Conservation (phyloP, 2,797 vertebrate species). For the Karalla daura region DNA sequence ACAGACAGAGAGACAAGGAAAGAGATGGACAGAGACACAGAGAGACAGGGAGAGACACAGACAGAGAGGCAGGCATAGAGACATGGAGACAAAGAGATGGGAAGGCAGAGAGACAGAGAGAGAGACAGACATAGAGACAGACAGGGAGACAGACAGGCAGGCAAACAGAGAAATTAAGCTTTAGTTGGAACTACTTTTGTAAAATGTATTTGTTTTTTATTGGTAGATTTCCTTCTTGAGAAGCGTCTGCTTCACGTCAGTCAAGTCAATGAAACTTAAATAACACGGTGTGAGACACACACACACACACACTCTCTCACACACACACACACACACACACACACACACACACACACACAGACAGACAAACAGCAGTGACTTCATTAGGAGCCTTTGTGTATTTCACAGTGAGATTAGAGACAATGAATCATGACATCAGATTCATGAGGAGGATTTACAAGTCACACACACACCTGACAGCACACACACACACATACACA, state of each 20-base stretch:
- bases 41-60: too few species aligned
- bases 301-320: background rate
- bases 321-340: background rate
- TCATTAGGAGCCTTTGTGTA: conserved; percentile 15
- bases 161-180: too few species aligned
- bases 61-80: too few species aligned
- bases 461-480: conserved; percentile 3
- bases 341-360: background rate
- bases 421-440: conserved; percentile 51
- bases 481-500: background rate
- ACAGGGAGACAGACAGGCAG: too few species aligned
- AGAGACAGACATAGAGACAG: too few species aligned
- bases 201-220: too few species aligned
- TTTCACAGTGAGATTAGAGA: conserved; percentile 40
- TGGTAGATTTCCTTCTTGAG: too few species aligned
- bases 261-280: background rate
- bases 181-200: too few species aligned
- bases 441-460: conserved; percentile 28
- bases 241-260: background rate
- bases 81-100: too few species aligned
- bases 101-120: too few species aligned
- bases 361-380: conserved; percentile 28
- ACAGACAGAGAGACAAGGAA: too few species aligned
- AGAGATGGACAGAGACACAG: too few species aligned
- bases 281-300: background rate